Evolutionary conservation across 2,797 vertebrate genomes (phyloP).

Genomic region (Vireo griseus): DNA sequence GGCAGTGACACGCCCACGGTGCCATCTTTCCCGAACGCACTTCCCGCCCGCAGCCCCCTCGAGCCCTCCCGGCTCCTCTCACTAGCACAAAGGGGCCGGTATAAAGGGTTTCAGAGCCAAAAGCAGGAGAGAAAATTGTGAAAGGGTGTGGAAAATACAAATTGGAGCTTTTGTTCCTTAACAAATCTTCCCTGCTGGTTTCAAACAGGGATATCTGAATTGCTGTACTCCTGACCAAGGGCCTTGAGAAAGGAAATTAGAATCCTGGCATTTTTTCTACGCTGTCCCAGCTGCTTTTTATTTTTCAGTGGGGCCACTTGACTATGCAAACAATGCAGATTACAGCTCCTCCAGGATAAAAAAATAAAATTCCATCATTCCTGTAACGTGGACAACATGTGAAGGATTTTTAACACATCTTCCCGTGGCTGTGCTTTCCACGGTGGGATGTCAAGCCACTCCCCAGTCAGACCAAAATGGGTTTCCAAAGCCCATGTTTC

Average conservation of each 20-base stretch:
- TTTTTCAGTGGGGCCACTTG: slow-evolving; percentile 56
- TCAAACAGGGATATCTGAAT: slow-evolving; percentile 76
- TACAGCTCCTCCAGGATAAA: slow-evolving; percentile 32
- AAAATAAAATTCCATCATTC: not conserved
- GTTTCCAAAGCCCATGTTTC: not conserved
- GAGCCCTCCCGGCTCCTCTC: slow-evolving; percentile 56
- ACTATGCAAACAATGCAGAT: slow-evolving; percentile 61
- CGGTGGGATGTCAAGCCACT: not conserved
- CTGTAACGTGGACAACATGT: not conserved
- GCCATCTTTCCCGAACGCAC: slow-evolving; percentile 37
- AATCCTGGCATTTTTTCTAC: slow-evolving; percentile 63
- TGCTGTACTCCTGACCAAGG: slow-evolving; percentile 72
- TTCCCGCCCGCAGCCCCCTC: not conserved
- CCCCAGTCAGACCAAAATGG: not conserved
- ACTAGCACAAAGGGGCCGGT: slow-evolving; percentile 70
- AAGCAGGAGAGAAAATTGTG: slow-evolving; percentile 76
- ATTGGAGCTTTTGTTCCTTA: slow-evolving; percentile 80
- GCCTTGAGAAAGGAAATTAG: slow-evolving; percentile 68
- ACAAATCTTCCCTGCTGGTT: slow-evolving; percentile 79
- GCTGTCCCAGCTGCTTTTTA: slow-evolving; percentile 51
- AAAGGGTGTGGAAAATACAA: slow-evolving; percentile 83
- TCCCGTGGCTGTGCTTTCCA: not conserved
- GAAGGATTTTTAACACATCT: slow-evolving; percentile 1
- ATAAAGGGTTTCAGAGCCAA: slow-evolving; percentile 74
- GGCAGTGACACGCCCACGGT: not conserved